A percentile compares a stretch with the other conserved stretches of the same genome.
Evolutionary conservation across 2,797 vertebrate species (phyloP).

Genomic region (Molothrus aeneus): DNA sequence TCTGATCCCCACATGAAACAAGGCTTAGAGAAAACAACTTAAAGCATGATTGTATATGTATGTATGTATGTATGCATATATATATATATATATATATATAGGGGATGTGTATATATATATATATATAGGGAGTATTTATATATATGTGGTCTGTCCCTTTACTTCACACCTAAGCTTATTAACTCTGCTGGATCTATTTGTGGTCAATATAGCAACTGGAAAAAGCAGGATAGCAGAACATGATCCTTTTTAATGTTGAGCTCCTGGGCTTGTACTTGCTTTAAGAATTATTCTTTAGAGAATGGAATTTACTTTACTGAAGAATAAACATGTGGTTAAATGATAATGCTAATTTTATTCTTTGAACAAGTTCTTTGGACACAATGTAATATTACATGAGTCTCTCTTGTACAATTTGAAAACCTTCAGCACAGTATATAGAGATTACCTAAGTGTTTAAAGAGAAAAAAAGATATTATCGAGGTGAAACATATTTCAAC

Average conservation of each 20-base stretch:
- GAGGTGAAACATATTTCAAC: neutral
- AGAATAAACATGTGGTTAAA: conserved; percentile 47
- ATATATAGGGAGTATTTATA: neutral
- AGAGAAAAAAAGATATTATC: neutral
- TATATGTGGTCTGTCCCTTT: neutral
- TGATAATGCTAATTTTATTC: conserved; percentile 48
- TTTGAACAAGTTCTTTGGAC: conserved; percentile 38
- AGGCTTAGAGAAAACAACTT: neutral
- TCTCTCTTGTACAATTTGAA: neutral
- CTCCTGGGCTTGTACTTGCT: neutral
- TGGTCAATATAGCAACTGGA: neutral
- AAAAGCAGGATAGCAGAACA: neutral
- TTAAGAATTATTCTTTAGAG: conserved; percentile 42
- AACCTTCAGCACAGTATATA: neutral
- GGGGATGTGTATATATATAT: neutral
- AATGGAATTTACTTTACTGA: conserved; percentile 23
- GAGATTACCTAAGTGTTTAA: neutral
- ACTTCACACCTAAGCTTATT: neutral
- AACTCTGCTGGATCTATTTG: neutral
- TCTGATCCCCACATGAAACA: neutral
- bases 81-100: neutral
- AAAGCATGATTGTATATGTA: neutral
- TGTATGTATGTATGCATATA: neutral
- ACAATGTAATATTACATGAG: neutral
- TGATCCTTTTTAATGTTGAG: neutral